These are phyloP conservation scores for Lepidochitona cinerea DNA, from an alignment of 2,888 invertebrate species.

Conservation along the genomic window DNA sequence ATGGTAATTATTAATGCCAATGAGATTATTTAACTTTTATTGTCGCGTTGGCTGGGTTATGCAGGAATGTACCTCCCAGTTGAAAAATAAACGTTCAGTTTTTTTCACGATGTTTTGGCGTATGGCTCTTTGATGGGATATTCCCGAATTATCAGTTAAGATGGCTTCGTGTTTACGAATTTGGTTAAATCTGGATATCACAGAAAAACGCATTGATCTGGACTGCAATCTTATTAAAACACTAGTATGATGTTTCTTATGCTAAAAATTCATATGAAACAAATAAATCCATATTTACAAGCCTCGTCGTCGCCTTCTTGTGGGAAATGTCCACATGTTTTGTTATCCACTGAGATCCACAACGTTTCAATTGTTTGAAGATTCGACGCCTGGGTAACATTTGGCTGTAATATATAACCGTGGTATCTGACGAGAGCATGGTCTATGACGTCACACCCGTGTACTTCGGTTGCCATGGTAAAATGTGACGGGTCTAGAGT, in stretches of 20 bases:
- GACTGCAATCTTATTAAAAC: neutral
- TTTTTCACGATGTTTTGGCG: too few species aligned
- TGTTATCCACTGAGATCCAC: conserved; percentile 12
- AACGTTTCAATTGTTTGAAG: conserved; percentile 8
- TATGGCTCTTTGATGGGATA: too few species aligned
- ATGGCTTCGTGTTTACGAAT: neutral
- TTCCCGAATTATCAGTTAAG: too few species aligned
- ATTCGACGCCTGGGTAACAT: neutral
- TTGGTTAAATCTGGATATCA: neutral
- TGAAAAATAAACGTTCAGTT: too few species aligned
- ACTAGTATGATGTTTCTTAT: neutral
- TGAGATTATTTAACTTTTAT: too few species aligned
- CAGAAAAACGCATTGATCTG: neutral
- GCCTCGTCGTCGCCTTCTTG: conserved; percentile 36
- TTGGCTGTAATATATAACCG: conserved; percentile 21
- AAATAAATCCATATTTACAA: conserved; percentile 33
- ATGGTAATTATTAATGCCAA: too few species aligned
- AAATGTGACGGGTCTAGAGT: conserved; percentile 44
- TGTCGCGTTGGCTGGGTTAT: too few species aligned
- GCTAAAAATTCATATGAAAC: too few species aligned
- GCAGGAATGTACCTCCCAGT: too few species aligned
- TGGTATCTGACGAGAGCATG: conserved; percentile 53
- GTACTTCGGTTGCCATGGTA: conserved; percentile 33
- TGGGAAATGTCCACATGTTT: conserved; percentile 29
- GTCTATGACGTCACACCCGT: conserved; percentile 59